These are phyloP conservation scores for Halcyon chelicuti DNA, from an alignment of 2,797 vertebrate species.

Conservation along the genomic window DNA sequence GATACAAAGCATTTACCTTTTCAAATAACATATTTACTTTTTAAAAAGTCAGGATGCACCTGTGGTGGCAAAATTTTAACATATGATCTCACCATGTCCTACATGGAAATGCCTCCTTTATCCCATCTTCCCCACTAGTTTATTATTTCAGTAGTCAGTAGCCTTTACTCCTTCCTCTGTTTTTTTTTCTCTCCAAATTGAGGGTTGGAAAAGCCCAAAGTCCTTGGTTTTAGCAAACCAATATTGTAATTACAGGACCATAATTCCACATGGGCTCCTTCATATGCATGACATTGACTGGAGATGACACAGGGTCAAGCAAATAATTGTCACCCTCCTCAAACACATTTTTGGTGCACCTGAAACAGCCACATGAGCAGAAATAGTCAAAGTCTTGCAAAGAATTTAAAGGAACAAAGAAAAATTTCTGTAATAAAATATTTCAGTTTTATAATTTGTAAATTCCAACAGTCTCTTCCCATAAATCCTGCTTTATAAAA, in stretches of 20 bases:
- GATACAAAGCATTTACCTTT: background rate
- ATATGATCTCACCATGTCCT: background rate
- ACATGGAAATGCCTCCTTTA: background rate
- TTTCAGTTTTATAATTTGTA: background rate
- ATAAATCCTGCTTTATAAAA: background rate
- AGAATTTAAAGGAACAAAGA: background rate
- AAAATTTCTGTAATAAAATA: background rate
- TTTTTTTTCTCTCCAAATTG: background rate
- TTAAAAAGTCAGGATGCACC: background rate
- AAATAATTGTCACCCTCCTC: background rate
- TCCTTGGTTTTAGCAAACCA: background rate
- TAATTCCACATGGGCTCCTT: background rate
- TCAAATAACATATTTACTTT: background rate
- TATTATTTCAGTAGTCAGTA: background rate
- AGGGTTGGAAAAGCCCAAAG: background rate
- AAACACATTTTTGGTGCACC: background rate
- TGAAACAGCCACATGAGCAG: background rate
- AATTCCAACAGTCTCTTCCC: background rate
- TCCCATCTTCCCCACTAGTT: background rate
- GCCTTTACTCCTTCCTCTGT: background rate
- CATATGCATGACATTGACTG: background rate
- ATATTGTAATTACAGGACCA: background rate
- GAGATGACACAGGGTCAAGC: background rate
- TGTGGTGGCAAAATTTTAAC: background rate
- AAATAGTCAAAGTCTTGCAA: background rate